Evolutionary conservation across 2,113 vertebrate species (phyloP), one percentile per base, ranked within the genome.

Genomic region (Eleginops maclovinus): DNA sequence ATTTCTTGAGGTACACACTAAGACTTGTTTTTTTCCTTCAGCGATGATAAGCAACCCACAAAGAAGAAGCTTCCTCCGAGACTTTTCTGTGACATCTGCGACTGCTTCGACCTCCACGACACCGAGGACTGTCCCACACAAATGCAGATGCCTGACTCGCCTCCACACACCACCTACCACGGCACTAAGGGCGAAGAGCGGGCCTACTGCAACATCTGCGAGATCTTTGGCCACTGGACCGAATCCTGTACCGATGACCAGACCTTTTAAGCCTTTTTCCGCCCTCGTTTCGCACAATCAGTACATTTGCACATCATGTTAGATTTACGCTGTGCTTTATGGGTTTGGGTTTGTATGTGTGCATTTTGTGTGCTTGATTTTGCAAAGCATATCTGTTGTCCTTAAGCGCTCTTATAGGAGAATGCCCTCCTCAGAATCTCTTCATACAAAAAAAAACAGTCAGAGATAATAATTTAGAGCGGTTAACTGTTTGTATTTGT

Each of bases 81-180:
- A 22, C 95, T 99, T 41, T 99, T 99, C 95, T 99, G 98, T 9
- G 98, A 99, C 91, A 99, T 99, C 80, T 99, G 98, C 9, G 98
- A 99, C 92, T 97, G 97, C 93, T 99, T 99, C 2, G 98, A 99
- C 53, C 96, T 97, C 51, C 98, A 99, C 0, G 98, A 99, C 87
- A 99, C 98, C 0, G 98, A 99, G 89, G 98, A 99, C 87, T 99
- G 98, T 72, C 98, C 98, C 2, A 98, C 96, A 0, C 98, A 99
- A 89, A 93, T 92, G 0, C 98, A 99, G 95, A 88, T 94, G 79
- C 93, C 94, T 0, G 97, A 98, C 67, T 96, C 97, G 8, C 97
- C 96, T 0, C 97, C 95, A 0, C 98, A 99, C 89, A 98, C 96
- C 0, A 92, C 96, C 0, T 95, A 99, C 88, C 98, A 98, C 0